Base-by-base conservation (phyloP, 2,113 vertebrate genomes). In the Chaetura pelagica region DNA sequence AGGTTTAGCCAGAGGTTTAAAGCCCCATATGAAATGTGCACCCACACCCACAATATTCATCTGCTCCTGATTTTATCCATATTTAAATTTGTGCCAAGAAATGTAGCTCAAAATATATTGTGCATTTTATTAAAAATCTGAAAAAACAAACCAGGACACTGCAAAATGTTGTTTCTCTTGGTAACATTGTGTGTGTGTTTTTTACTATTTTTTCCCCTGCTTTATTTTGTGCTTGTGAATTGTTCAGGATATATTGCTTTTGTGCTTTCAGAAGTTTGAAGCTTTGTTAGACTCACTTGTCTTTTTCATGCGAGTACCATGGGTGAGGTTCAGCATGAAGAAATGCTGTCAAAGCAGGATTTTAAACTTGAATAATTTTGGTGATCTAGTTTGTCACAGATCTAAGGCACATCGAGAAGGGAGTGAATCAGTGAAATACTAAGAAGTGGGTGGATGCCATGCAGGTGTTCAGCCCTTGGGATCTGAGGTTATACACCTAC, bases 21-120 rank as follows among this genome's bases (percentile, higher is more conserved):
- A 49, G 22, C 21, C 83, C 17, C 22, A 12, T 32, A 23, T 66
- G 38, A 63, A 79, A 61, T 0, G 0, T 30, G 35, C 48, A 69
- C n/a, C n/a, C n/a, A 17, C 23, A 52, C 18, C 18, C 46, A 40
- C 18, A 38, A 24, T 5, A 34, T 3, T 7, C 0, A 4, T 6
- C 40, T 61, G 52, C 44, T 72, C 13, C 23, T 44, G 26, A 17
- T 22, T 89, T 63, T 46, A 38, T 38, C 5, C 2, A 0, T 44
- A 15, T 48, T 72, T 69, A 73, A 64, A 63, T 63, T 35, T 57
- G 6, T 78, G 34, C 42, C 34, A 66, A 49, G 57, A 51, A 89
- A 19, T 7, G 12, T 55, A 49, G 22, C 38, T 49, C 9, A 24
- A 79, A n/a, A 21, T 6, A 3, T 55, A 52, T 32, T 1, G 4